Conservation (phyloP, 2,888 invertebrate species). For the Phragmatobia fuliginosa region DNA sequence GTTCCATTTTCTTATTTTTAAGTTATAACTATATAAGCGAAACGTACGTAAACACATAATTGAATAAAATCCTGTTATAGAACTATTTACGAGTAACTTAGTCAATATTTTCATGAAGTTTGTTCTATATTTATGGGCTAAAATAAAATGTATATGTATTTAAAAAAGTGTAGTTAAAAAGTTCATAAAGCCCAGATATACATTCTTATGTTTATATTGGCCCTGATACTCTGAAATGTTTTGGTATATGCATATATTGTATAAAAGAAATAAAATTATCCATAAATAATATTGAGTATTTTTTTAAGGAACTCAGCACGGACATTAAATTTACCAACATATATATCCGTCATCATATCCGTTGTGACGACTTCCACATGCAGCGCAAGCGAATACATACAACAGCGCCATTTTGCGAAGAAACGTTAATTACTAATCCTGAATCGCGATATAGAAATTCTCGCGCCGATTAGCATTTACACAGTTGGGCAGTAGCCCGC, state of each 20-base stretch:
- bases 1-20: conserved; percentile 18
- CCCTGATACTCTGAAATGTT: conserved; percentile 30
- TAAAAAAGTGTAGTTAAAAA: background rate
- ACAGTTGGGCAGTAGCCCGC: no score
- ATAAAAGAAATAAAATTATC: conserved; percentile 48
- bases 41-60: conserved; percentile 34
- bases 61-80: conserved; percentile 37
- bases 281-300: conserved; percentile 49
- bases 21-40: conserved; percentile 40
- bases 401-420: no score
- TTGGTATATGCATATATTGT: conserved; percentile 34
- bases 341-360: no score
- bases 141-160: background rate
- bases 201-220: background rate
- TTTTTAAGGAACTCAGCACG: no score
- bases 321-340: background rate
- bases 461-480: no score
- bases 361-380: no score
- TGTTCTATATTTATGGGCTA: background rate
- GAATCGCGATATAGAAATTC: no score
- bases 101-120: conserved; percentile 9
- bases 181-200: background rate
- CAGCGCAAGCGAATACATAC: no score
- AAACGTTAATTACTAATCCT: no score
- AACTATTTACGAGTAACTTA: conserved; percentile 32